These are phyloP conservation scores for Tupaia chinensis DNA, from an alignment of 2,113 vertebrate genomes.

Conservation along the genomic window DNA sequence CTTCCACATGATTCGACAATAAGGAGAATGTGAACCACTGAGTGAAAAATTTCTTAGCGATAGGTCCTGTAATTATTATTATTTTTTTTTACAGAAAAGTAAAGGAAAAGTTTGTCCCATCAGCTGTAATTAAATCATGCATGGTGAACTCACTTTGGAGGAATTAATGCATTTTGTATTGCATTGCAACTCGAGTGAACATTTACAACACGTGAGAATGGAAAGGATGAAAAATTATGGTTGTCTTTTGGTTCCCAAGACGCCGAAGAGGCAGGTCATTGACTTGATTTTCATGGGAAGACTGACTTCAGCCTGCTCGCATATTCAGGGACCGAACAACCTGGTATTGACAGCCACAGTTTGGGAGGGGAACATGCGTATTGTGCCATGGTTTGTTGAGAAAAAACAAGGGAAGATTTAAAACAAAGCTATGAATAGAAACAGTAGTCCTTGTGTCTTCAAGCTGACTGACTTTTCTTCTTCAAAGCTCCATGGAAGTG, in stretches of 20 bases:
- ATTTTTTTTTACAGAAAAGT: constrained; percentile 83
- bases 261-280: constrained; percentile 91
- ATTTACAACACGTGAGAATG: constrained; percentile 92
- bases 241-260: constrained; percentile 90
- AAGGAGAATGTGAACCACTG: constrained; percentile 91
- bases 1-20: constrained; percentile 95
- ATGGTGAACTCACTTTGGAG: constrained; percentile 91
- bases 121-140: constrained; percentile 95
- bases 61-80: constrained; percentile 85
- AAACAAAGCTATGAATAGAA: constrained; percentile 93
- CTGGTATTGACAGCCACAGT: constrained; percentile 90
- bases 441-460: constrained; percentile 95
- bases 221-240: constrained; percentile 92
- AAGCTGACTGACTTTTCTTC: constrained; percentile 87
- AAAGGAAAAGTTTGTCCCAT: constrained; percentile 92
- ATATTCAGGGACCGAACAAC: constrained; percentile 89
- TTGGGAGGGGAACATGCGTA: constrained; percentile 88
- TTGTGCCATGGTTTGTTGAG: constrained; percentile 91
- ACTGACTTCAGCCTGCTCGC: constrained; percentile 88
- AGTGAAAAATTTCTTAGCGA: constrained; percentile 91
- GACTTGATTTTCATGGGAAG: constrained; percentile 99
- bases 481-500: neutral
- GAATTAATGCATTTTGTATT: constrained; percentile 95
- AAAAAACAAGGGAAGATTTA: constrained; percentile 92
- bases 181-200: constrained; percentile 89